Conservation (phyloP, 2,113 vertebrate genomes). For the Marcusenius ussheri region DNA sequence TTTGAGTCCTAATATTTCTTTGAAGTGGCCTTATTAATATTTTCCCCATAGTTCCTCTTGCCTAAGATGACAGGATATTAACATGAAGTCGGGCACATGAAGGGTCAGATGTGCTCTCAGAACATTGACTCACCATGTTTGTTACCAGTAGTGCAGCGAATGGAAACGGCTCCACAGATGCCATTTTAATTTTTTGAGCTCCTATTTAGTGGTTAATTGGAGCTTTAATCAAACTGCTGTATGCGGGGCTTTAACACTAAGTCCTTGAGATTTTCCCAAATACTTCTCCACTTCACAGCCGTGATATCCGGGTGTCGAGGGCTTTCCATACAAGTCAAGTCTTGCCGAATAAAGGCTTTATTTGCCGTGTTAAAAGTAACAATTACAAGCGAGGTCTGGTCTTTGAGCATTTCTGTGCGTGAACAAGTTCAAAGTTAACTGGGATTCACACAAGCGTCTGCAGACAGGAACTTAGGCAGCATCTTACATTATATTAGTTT, state of each 20-base stretch:
- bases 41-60: background rate
- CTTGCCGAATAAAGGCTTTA: background rate
- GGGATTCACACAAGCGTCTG: background rate
- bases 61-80: background rate
- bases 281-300: background rate
- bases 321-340: background rate
- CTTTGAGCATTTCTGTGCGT: background rate
- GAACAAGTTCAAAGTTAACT: background rate
- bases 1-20: constrained; percentile 12
- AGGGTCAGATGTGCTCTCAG: background rate
- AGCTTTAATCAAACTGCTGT: background rate
- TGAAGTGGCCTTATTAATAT: constrained; percentile 9
- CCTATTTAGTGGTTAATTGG: background rate
- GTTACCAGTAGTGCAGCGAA: background rate
- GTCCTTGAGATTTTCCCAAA: background rate
- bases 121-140: background rate
- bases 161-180: background rate
- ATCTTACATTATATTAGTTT: background rate
- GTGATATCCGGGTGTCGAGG: background rate
- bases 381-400: background rate
- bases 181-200: background rate
- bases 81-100: background rate
- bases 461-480: background rate
- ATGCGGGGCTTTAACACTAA: background rate
- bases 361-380: background rate